These are phyloP conservation scores for Adineta ricciae DNA, from an alignment of 2,888 invertebrate species.

Conservation along the genomic window DNA sequence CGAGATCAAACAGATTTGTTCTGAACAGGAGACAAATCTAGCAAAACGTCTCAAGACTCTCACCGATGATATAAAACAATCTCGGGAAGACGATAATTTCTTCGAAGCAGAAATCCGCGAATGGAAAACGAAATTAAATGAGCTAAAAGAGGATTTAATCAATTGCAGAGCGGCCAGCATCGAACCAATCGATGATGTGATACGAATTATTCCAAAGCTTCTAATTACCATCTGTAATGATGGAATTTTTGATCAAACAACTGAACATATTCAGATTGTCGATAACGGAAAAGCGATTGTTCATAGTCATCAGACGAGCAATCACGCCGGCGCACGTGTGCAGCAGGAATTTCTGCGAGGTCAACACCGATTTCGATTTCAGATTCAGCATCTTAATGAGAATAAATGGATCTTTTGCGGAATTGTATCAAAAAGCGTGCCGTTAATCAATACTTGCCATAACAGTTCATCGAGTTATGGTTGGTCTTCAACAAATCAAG, in stretches of 20 bases:
- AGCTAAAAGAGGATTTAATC: background rate
- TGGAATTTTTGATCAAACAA: background rate
- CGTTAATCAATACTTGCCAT: background rate
- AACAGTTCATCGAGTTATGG: background rate
- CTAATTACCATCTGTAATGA: background rate
- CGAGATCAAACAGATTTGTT: background rate
- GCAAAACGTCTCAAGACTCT: background rate
- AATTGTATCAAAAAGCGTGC: background rate
- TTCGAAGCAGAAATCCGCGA: background rate
- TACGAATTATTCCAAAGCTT: background rate
- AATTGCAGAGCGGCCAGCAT: background rate
- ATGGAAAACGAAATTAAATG: background rate
- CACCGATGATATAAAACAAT: background rate
- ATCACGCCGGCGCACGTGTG: background rate
- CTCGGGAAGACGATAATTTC: background rate
- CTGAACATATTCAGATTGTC: background rate
- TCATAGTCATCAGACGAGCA: background rate
- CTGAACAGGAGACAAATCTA: no score
- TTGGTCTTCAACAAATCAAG: background rate
- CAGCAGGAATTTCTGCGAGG: background rate
- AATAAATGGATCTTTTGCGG: background rate
- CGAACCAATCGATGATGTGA: background rate
- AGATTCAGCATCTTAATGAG: background rate
- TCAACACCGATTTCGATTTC: background rate
- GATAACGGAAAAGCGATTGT: background rate